Conservation (phyloP, 2,888 invertebrate genomes). For the Tethea ocularis region DNA sequence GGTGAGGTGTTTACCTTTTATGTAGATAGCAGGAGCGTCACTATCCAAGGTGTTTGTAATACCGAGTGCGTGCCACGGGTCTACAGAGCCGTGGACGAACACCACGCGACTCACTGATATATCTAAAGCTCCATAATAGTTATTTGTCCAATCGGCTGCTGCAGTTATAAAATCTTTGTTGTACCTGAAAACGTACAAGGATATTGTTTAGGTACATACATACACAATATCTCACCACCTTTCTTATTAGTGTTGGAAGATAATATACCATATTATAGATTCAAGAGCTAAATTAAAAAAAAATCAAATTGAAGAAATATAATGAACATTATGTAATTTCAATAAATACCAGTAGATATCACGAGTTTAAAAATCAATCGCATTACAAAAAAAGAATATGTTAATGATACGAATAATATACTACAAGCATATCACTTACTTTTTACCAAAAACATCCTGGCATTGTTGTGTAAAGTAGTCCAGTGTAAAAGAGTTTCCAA, state of each 20-base stretch:
- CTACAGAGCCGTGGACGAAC: constrained; percentile 94
- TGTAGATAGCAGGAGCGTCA: constrained; percentile 88
- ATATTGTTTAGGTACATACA: no score
- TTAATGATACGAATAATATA: background rate
- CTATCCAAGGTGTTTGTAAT: constrained; percentile 83
- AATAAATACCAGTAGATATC: no score
- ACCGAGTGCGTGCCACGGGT: constrained; percentile 94
- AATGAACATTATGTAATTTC: no score
- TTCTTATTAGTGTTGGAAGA: no score
- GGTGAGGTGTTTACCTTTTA: constrained; percentile 82
- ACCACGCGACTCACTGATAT: constrained; percentile 89
- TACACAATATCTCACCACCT: no score
- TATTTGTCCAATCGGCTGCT: constrained; percentile 89
- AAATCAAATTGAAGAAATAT: no score
- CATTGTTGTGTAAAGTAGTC: constrained; percentile 93
- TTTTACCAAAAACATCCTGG: constrained; percentile 91
- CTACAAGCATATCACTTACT: constrained; percentile 69
- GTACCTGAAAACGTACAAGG: constrained; percentile 73
- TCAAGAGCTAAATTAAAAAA: no score
- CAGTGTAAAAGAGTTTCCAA: constrained; percentile 90
- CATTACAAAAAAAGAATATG: no score
- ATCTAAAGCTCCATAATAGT: constrained; percentile 89
- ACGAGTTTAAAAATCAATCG: no score
- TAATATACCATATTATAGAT: no score
- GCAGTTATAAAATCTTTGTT: constrained; percentile 83